Base-by-base conservation (phyloP, 2,113 vertebrate genomes). In the Rostratula benghalensis region DNA sequence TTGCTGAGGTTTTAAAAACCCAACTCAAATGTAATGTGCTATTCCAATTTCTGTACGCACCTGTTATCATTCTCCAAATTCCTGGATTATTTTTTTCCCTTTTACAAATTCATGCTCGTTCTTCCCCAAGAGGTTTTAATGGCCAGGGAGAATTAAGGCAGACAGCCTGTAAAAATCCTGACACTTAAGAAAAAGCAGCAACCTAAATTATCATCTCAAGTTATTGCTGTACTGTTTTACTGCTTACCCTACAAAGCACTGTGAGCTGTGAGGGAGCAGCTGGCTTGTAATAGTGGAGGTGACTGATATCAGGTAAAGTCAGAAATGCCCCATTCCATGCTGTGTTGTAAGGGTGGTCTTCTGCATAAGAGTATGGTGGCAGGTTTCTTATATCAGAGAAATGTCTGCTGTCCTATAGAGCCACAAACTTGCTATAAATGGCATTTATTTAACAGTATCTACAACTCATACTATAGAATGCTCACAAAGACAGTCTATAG, bases 61-160 rank as follows among this genome's bases (percentile, higher is more conserved):
- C 77, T 94, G 85, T 86, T 85, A 78, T 51, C 33, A 14, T 88
- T 77, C 85, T 89, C 33, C 39, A 81, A 63, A 92, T 87, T 80
- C 64, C 33, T 78, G 37, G 25, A 50, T 54, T 75, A 24, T 45
- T 60, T 54, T 39, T 67, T 70, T 90, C 75, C 33, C 43, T 67
- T 67, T 54, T 63, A 45, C 1, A 2, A 86, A 92, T 77, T 76
- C 43, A 14, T 77, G 16, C 64, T 83, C 10, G 31, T 78, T 93
- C 43, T 94, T 71, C 69, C 60, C 54, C 28, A 50, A 78, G 88
- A 92, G 64, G 24, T 70, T 94, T 95, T 96, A 96, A 90, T 75
- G 73, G 92, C 83, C 46, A 71, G 56, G 67, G 19, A 51, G 68
- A 93, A 89, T 95, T 81, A 77, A 89, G 56, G 86, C 30, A 94